Base-by-base conservation (phyloP, 64 coral and sea anemone species). In the Montipora efflorescens region DNA sequence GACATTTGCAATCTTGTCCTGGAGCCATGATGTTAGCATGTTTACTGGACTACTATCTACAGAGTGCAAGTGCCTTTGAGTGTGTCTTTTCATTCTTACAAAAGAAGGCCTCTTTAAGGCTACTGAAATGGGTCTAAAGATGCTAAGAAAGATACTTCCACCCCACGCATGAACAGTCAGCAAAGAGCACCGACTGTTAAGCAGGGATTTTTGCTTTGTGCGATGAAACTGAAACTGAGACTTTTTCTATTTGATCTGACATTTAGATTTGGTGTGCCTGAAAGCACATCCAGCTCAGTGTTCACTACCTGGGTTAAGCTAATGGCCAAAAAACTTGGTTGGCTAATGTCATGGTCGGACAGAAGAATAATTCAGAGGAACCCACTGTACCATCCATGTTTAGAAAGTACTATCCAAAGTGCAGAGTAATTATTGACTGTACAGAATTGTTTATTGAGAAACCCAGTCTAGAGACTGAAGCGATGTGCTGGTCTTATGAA, bases 401-500 rank as follows among this genome's bases (percentile, higher is more conserved):
- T 61, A 55, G 69, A 11, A 89, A 77, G 13, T 89, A 89, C 73
- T 89, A 78, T 59, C 72, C 72, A 4, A 89, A 89, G n/a, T 58
- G n/a, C 59, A 28, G 72, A 15, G 28, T 43, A 1, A 89, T 89
- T 57, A 76, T 78, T 89, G 87, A 81, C 62, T 81, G 78, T 22
- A 73, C 78, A 36, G 77, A 90, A 81, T 3, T 90, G 14, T 90
- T 44, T 59, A 89, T 89, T 59, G 87, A 89, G 53, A 89, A 50
- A 46, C 77, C 64, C 8, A 73, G 78, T 44, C 47, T 90, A 5
- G 62, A 90, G 14, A 36, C 81, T 10, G 89, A 76, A 47, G 76
- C 77, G 8, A 80, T 81, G 78, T 80, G 89, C 47, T 90, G 89
- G 59, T 90, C 76, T 23, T 95, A 95, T 59, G 91, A 95, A 18